Percentiles rank a stretch among this genome's conserved stretches.
These are phyloP conservation scores for Hypercompe scribonia DNA, from an alignment of 2,888 invertebrate genomes.

Conservation along the genomic window DNA sequence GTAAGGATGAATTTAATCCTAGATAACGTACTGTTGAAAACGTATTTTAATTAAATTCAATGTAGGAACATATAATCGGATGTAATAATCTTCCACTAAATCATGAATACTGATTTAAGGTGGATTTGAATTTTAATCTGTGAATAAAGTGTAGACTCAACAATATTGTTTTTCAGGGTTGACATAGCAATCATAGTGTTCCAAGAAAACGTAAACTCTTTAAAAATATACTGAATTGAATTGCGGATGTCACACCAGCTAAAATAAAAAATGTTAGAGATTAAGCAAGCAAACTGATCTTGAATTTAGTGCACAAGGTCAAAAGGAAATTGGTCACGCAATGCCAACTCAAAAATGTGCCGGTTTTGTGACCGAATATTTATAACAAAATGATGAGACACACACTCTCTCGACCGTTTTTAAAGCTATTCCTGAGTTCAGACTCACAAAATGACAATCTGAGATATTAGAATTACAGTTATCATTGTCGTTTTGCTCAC, in stretches of 20 bases:
- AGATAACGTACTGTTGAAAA: neutral
- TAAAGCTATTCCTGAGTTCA: constrained; percentile 65
- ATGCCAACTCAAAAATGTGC: constrained; percentile 71
- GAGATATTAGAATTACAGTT: constrained; percentile 42
- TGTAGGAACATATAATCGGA: neutral
- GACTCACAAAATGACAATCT: constrained; percentile 51
- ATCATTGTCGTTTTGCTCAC: neutral
- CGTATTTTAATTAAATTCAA: neutral
- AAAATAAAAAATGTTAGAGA: constrained; percentile 57
- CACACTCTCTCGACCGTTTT: constrained; percentile 53
- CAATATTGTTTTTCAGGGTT: constrained; percentile 24
- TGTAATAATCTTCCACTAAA: too few relatives aligned
- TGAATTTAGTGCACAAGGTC: constrained; percentile 74
- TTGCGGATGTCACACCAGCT: constrained; percentile 30
- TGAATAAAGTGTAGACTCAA: constrained; percentile 32
- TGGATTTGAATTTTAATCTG: neutral
- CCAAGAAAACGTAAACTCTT: constrained; percentile 10
- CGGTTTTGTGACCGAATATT: constrained; percentile 73
- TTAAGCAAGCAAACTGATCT: constrained; percentile 66
- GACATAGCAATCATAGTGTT: neutral
- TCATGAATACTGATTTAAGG: neutral
- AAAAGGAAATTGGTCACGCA: constrained; percentile 72
- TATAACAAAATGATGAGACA: constrained; percentile 73
- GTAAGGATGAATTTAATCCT: too few relatives aligned
- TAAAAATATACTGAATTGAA: constrained; percentile 11